A percentile compares a stretch with the other conserved stretches of the same genome.
These are phyloP conservation scores for Hesperophylax magnus DNA, from an alignment of 1,140 invertebrate genomes.

Conservation along the genomic window DNA sequence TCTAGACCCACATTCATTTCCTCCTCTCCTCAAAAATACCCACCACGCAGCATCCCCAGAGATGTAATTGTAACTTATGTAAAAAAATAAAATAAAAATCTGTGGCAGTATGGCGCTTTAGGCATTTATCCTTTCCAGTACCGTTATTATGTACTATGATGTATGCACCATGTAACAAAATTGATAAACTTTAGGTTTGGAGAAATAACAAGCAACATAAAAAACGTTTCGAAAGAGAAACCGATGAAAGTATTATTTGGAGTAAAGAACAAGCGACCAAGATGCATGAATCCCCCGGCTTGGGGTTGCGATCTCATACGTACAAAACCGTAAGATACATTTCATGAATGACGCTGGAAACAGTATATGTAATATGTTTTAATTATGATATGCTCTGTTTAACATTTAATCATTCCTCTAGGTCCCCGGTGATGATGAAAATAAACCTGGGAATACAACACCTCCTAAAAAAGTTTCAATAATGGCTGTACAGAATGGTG, in stretches of 20 bases:
- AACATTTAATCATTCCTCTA: conserved; percentile 48
- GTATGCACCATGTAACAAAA: too few species aligned
- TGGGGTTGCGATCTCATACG: conserved; percentile 59
- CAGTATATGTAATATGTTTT: neutral
- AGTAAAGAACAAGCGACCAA: conserved; percentile 78
- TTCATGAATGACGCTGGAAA: neutral
- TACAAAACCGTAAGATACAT: conserved; percentile 63
- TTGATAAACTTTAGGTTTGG: conserved; percentile 66
- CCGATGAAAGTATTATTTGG: conserved; percentile 77
- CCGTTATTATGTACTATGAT: too few species aligned
- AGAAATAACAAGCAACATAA: conserved; percentile 77
- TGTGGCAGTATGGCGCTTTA: too few species aligned
- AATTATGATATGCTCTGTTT: neutral
- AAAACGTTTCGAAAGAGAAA: conserved; percentile 77
- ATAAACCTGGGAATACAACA: conserved; percentile 53
- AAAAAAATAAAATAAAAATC: too few species aligned
- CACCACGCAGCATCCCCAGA: too few species aligned
- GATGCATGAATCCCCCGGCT: conserved; percentile 71
- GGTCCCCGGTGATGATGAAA: conserved; percentile 64
- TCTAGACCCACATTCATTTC: too few species aligned
- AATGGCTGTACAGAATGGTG: conserved; percentile 53
- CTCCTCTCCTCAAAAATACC: too few species aligned
- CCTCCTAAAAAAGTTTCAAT: conserved; percentile 57
- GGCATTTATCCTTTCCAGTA: too few species aligned
- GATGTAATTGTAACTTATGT: too few species aligned